Evolutionary conservation across 2,797 vertebrate genomes (phyloP).

Genomic region (Peromyscus aztecus): DNA sequence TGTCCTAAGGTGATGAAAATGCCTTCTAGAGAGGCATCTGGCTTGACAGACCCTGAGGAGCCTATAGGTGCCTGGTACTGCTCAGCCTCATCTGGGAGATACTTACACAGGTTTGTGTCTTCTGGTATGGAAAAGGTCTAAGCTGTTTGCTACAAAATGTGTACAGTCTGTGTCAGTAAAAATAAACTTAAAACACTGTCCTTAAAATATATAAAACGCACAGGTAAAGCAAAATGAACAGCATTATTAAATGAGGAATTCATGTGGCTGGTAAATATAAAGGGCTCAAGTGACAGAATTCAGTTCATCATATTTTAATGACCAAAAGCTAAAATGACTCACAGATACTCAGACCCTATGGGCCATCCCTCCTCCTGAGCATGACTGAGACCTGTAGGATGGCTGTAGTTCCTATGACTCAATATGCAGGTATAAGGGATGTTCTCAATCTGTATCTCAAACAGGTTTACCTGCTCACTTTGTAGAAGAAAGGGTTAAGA

Average conservation of each 20-base stretch:
- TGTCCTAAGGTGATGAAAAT: neutral
- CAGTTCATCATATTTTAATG: no score
- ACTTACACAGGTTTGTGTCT: neutral
- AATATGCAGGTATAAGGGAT: neutral
- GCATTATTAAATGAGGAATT: neutral
- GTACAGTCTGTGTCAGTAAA: neutral
- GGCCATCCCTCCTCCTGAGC: no score
- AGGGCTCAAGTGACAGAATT: neutral
- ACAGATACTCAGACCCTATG: neutral
- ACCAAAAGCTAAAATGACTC: neutral
- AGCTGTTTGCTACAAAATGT: neutral
- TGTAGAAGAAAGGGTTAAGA: neutral
- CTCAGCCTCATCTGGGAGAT: neutral
- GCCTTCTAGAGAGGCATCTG: neutral
- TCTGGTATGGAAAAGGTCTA: neutral
- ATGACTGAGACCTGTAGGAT: accelerated
- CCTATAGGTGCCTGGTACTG: neutral
- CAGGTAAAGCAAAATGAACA: neutral
- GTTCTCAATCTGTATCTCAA: neutral
- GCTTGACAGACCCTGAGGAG: accelerated
- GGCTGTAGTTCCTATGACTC: neutral
- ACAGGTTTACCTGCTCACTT: neutral
- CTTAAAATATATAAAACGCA: neutral
- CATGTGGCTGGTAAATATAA: neutral
- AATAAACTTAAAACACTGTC: neutral